Conservation (phyloP, 1,140 invertebrate genomes). For the Antheraea pernyi region DNA sequence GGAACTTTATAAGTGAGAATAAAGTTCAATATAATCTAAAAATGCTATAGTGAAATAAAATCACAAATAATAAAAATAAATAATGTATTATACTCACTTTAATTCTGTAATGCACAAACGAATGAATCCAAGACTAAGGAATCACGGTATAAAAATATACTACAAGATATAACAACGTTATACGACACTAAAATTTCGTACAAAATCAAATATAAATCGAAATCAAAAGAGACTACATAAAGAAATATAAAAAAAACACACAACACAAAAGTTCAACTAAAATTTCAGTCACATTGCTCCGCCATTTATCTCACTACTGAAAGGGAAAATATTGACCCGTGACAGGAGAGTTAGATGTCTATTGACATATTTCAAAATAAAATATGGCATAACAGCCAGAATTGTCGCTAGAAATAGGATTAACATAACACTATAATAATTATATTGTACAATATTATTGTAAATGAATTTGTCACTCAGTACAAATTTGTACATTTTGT, state of each 20-base stretch:
- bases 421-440: too few relatives aligned
- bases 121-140: slow-evolving; percentile 7
- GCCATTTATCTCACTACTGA: slow-evolving; percentile 58
- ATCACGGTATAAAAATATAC: slow-evolving; percentile 22
- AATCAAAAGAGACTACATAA: slow-evolving; percentile 71
- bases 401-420: too few relatives aligned
- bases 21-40: too few relatives aligned
- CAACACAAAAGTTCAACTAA: slow-evolving; percentile 70
- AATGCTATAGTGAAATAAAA: too few relatives aligned
- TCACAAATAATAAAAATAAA: too few relatives aligned
- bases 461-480: too few relatives aligned
- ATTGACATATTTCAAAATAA: too few relatives aligned
- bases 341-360: too few relatives aligned
- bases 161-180: slow-evolving; percentile 11
- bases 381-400: too few relatives aligned
- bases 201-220: slow-evolving; percentile 53
- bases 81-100: slow-evolving; percentile 1
- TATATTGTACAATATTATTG: too few relatives aligned
- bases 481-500: too few relatives aligned
- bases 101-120: slow-evolving; percentile 32
- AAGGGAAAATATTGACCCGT: not conserved
- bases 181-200: slow-evolving; percentile 64
- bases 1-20: too few relatives aligned
- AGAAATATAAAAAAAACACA: slow-evolving; percentile 57
- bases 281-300: slow-evolving; percentile 72